Conservation (phyloP, 2,888 invertebrate genomes). For the Napeogenes sylphis region DNA sequence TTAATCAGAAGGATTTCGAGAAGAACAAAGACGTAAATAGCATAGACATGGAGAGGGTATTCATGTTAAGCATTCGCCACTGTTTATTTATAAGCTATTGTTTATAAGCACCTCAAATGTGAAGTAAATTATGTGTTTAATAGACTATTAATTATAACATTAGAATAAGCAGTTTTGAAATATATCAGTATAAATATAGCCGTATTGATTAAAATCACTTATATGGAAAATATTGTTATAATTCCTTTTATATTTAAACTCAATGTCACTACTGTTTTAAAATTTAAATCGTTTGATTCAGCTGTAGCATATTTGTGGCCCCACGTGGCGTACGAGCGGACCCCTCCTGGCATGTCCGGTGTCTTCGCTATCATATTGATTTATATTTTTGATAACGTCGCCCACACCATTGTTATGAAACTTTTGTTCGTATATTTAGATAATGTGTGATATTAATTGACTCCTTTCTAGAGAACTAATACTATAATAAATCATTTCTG, state of each 20-base stretch:
- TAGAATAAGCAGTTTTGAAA: too few species aligned
- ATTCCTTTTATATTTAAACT: not conserved
- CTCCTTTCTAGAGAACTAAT: not conserved
- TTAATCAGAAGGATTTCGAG: conserved; percentile 1
- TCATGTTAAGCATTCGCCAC: too few species aligned
- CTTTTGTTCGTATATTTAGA: not conserved
- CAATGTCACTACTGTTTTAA: conserved; percentile 6
- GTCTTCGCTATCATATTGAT: conserved; percentile 17
- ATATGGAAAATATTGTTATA: too few species aligned
- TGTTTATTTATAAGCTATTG: too few species aligned
- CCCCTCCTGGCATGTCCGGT: conserved; percentile 21
- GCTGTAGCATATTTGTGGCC: conserved; percentile 4
- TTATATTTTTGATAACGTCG: conserved; percentile 14
- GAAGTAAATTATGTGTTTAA: too few species aligned
- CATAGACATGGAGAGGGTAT: not conserved
- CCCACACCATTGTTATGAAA: conserved; percentile 1
- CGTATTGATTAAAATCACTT: too few species aligned
- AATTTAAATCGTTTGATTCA: conserved; percentile 6
- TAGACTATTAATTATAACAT: too few species aligned
- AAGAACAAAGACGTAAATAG: conserved; percentile 1
- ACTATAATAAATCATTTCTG: too few species aligned
- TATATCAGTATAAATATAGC: too few species aligned
- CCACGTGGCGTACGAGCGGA: conserved; percentile 12
- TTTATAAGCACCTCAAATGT: too few species aligned
- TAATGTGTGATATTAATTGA: not conserved